phyloP scores from a whole-genome alignment of 2,797 vertebrate genomes.

The Xerus rutilus region DNA sequence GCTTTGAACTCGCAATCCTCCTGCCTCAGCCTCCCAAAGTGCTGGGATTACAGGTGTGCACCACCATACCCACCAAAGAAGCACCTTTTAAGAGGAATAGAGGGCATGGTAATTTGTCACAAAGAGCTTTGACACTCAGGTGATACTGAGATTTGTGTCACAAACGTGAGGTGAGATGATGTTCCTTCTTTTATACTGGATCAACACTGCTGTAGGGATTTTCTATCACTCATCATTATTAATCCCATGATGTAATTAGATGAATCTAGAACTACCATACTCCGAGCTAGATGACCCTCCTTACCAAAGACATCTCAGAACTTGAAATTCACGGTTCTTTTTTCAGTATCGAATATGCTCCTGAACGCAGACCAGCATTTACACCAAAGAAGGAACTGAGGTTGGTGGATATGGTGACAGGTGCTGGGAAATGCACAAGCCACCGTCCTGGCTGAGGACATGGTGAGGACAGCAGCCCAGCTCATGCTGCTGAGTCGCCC shows the following conservation, averaged over 20 bases:
- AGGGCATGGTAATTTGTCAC: no score
- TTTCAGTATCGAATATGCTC: rapidly evolving
- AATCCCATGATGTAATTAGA: no score
- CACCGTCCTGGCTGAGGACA: no score
- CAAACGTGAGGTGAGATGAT: rapidly evolving
- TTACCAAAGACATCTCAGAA: rapidly evolving
- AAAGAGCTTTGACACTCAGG: rapidly evolving
- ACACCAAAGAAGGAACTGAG: rapidly evolving
- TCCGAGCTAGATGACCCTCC: rapidly evolving
- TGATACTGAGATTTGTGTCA: rapidly evolving
- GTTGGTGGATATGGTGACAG: background rate
- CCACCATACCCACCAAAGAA: no score
- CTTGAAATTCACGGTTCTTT: rapidly evolving
- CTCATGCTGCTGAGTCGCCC: no score
- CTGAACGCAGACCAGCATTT: rapidly evolving
- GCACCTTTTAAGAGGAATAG: background rate
- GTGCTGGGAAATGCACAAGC: background rate
- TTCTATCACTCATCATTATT: rapidly evolving
- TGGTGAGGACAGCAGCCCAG: no score
- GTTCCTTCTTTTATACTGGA: background rate
- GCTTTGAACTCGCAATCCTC: no score
- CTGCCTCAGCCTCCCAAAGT: no score
- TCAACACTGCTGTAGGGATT: rapidly evolving
- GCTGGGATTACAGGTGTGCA: no score
- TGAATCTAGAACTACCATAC: rapidly evolving